A percentile compares a stretch with the other conserved stretches of the same genome.
phyloP scores from a whole-genome alignment of 1,140 invertebrate species.

The Globodera rostochiensis region DNA sequence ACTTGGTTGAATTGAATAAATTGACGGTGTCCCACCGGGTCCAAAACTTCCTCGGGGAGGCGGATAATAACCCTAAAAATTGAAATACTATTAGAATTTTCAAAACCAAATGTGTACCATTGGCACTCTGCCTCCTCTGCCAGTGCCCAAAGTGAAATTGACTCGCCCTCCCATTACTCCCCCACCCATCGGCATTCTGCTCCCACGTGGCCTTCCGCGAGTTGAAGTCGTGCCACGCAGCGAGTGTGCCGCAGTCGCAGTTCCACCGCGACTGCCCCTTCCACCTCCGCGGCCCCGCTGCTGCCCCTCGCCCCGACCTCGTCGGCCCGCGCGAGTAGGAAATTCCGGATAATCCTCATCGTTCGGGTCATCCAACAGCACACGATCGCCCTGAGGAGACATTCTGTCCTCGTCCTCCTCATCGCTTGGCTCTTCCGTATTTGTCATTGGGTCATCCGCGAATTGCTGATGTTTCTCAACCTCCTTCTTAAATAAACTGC shows the following conservation, averaged over 20 bases:
- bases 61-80: background rate
- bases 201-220: constrained; percentile 25
- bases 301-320: constrained; percentile 7
- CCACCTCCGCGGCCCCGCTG: background rate
- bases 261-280: constrained; percentile 14
- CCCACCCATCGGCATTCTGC: constrained; percentile 13
- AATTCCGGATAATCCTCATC: constrained; percentile 23
- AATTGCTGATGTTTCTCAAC: constrained; percentile 40
- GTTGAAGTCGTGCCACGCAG: constrained; percentile 2
- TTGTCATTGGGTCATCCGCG: constrained; percentile 20
- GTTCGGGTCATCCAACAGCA: constrained; percentile 25
- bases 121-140: constrained; percentile 14
- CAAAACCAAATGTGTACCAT: background rate
- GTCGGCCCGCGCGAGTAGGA: constrained; percentile 19
- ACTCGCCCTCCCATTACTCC: constrained; percentile 21
- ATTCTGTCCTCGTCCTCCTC: constrained; percentile 37
- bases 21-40: background rate
- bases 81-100: background rate
- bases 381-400: background rate
- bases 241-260: background rate
- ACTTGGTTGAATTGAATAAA: constrained; percentile 7
- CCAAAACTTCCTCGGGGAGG: background rate
- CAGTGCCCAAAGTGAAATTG: constrained; percentile 1
- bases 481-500: constrained; percentile 32
- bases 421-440: constrained; percentile 17